These are phyloP conservation scores for Pristionchus japonicus DNA, from an alignment of 2,888 invertebrate species.

Conservation along the genomic window DNA sequence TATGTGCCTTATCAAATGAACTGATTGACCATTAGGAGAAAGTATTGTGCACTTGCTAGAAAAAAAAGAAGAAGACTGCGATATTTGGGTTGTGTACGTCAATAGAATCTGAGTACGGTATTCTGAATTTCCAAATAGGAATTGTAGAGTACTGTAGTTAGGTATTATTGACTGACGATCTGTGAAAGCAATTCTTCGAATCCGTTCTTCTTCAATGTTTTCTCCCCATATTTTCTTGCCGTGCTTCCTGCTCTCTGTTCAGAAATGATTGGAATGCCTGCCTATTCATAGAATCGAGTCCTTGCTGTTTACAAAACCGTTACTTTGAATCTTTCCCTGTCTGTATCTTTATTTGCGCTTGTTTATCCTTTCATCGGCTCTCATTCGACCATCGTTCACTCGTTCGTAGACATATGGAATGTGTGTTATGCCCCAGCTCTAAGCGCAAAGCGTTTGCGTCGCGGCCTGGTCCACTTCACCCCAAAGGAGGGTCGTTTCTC, in stretches of 20 bases:
- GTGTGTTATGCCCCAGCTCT: background rate
- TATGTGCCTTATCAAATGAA: background rate
- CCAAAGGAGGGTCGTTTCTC: constrained; percentile 18
- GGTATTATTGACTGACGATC: background rate
- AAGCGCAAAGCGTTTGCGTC: constrained; percentile 8
- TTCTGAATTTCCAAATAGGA: background rate
- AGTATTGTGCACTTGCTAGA: background rate
- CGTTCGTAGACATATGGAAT: background rate
- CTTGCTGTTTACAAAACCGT: no score
- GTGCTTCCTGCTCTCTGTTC: no score
- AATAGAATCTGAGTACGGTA: background rate
- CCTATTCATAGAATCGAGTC: no score
- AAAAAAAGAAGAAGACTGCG: no score
- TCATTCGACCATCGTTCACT: background rate
- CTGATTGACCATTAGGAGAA: background rate
- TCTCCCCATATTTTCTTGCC: no score
- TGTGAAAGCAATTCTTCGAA: no score
- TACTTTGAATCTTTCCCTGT: background rate
- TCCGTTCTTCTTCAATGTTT: no score
- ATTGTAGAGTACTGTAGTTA: background rate
- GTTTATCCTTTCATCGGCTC: background rate
- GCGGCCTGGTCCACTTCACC: constrained; percentile 20
- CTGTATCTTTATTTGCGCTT: background rate
- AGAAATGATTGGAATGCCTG: no score
- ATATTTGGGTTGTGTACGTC: background rate